Conservation (phyloP, 2,888 invertebrate species). For the Microctonus hyperodae region DNA sequence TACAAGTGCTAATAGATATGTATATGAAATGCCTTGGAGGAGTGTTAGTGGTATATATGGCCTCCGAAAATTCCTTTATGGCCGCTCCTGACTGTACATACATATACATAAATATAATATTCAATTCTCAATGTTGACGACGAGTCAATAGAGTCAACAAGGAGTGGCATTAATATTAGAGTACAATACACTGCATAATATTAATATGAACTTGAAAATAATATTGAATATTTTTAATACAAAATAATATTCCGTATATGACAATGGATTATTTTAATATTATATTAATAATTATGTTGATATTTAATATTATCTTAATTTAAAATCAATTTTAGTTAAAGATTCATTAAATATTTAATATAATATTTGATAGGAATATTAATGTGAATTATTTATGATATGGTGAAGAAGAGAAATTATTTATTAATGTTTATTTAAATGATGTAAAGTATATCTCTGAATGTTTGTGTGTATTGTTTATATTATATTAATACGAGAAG, state of each 20-base stretch:
- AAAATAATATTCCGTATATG: too few relatives aligned
- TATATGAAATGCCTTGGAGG: background rate
- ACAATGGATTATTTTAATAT: too few relatives aligned
- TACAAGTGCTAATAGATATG: background rate
- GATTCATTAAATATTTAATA: too few relatives aligned
- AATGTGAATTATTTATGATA: too few relatives aligned
- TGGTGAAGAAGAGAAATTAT: too few relatives aligned
- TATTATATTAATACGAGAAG: constrained; percentile 6
- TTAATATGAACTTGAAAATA: background rate
- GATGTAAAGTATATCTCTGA: background rate
- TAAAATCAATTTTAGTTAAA: too few relatives aligned
- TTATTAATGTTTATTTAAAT: background rate
- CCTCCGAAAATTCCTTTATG: constrained; percentile 1
- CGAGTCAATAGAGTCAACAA: background rate
- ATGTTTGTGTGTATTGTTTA: background rate
- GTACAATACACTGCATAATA: background rate
- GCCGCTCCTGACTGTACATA: background rate
- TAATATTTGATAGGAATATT: too few relatives aligned
- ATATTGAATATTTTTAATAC: background rate
- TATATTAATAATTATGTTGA: too few relatives aligned
- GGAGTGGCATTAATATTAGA: background rate
- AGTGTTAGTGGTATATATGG: constrained; percentile 3
- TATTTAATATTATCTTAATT: background rate
- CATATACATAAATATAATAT: background rate
- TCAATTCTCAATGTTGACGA: constrained; percentile 1